Conservation (phyloP, 2,888 invertebrate species). For the Caradrina clavipalpis region DNA sequence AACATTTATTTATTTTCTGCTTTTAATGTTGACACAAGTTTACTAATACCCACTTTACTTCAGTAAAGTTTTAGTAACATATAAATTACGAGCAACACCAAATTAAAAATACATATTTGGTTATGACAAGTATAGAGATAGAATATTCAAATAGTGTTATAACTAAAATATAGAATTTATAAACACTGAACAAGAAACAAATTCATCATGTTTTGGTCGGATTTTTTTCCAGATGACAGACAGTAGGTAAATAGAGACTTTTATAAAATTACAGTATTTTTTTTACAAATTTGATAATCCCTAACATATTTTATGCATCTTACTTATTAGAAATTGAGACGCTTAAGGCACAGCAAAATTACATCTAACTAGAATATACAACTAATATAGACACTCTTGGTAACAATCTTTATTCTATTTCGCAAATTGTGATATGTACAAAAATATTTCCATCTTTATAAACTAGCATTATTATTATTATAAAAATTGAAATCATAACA, state of each 20-base stretch:
- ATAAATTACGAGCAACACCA: slow-evolving; percentile 69
- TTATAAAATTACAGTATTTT: slow-evolving; percentile 82
- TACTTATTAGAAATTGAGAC: slow-evolving; percentile 89
- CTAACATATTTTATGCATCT: slow-evolving; percentile 79
- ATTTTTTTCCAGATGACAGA: slow-evolving; percentile 69
- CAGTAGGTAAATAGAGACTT: slow-evolving; percentile 79
- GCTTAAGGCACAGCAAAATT: slow-evolving; percentile 90
- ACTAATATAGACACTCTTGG: slow-evolving; percentile 86
- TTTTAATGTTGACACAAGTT: slow-evolving; percentile 78
- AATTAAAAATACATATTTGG: slow-evolving; percentile 68
- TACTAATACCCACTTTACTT: slow-evolving; percentile 76
- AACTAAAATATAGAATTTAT: slow-evolving; percentile 60
- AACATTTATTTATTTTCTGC: slow-evolving; percentile 85
- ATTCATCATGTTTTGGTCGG: slow-evolving; percentile 74
- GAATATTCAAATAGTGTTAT: slow-evolving; percentile 49
- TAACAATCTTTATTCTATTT: slow-evolving; percentile 83
- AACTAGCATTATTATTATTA: slow-evolving; percentile 73
- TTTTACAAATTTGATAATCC: slow-evolving; percentile 84
- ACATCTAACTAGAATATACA: slow-evolving; percentile 85
- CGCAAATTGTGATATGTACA: slow-evolving; percentile 90
- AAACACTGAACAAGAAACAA: slow-evolving; percentile 59
- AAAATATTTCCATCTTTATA: slow-evolving; percentile 87
- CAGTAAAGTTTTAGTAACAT: slow-evolving; percentile 71
- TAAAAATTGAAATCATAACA: slow-evolving; percentile 57
- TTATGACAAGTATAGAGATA: slow-evolving; percentile 57